These are phyloP conservation scores for Agrilus cyanescens DNA, from an alignment of 2,888 invertebrate species.

Conservation along the genomic window DNA sequence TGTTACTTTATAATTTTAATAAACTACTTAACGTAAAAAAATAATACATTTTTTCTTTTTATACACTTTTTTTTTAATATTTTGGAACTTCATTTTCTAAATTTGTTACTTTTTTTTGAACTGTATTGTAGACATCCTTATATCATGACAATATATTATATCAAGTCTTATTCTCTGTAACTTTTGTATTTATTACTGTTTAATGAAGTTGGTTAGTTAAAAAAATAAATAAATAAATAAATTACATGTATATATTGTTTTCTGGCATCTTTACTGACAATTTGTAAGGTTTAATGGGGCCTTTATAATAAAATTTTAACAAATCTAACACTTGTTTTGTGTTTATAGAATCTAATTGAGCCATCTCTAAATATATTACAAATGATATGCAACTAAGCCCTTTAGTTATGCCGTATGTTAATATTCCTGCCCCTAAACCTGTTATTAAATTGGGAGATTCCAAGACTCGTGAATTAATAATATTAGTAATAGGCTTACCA, in stretches of 20 bases:
- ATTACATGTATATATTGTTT: conserved; percentile 23
- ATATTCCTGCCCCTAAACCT: conserved; percentile 28
- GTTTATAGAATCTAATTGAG: conserved; percentile 29
- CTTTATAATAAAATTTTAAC: conserved; percentile 14
- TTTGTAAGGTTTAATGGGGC: conserved; percentile 10
- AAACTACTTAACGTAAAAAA: no score
- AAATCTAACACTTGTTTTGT: conserved; percentile 23
- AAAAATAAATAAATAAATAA: neutral
- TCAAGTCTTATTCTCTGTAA: no score
- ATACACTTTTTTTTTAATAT: no score
- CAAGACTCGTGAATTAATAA: conserved; percentile 19
- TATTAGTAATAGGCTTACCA: conserved; percentile 15
- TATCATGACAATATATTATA: no score
- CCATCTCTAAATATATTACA: conserved; percentile 26
- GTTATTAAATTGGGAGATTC: conserved; percentile 31
- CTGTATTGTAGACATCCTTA: no score
- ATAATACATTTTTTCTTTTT: no score
- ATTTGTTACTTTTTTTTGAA: no score
- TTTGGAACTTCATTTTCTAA: no score
- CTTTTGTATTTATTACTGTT: neutral
- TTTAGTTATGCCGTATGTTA: conserved; percentile 26
- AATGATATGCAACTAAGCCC: conserved; percentile 24
- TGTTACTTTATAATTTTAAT: no score
- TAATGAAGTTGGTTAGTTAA: neutral
- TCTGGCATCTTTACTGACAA: conserved; percentile 12